Evolutionary conservation across 2,797 vertebrate species (phyloP).

Genomic region (Glossophaga mutica): DNA sequence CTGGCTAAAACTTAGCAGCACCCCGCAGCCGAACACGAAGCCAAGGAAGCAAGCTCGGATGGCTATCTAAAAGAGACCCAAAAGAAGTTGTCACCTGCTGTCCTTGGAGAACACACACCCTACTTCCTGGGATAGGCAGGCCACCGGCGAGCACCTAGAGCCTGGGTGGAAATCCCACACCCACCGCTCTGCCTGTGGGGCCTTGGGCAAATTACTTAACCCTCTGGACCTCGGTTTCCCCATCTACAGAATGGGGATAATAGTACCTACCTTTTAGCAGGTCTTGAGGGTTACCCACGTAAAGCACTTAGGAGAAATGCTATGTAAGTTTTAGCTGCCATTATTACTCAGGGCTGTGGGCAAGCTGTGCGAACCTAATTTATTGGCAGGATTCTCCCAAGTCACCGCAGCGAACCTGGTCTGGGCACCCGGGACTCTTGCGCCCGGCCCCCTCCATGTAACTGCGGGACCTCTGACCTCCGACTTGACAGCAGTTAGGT

Average conservation of each 20-base stretch:
- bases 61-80: slow-evolving; percentile 86
- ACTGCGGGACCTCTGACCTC: background rate
- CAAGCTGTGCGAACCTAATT: background rate
- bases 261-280: background rate
- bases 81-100: background rate
- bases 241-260: fast-evolving
- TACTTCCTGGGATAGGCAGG: background rate
- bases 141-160: background rate
- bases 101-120: background rate
- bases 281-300: fast-evolving
- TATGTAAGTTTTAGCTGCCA: background rate
- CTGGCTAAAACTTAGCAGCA: slow-evolving; percentile 90
- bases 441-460: background rate
- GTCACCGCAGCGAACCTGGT: background rate
- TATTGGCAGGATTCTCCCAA: background rate
- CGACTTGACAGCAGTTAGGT: background rate
- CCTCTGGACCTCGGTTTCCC: background rate
- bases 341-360: background rate
- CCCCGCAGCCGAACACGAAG: slow-evolving; percentile 93
- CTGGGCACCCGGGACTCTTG: background rate
- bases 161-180: background rate
- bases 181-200: background rate
- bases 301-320: background rate
- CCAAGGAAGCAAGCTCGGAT: slow-evolving; percentile 94
- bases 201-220: background rate